Conservation (phyloP, 2,888 invertebrate species). For the Drosophila subquinaria region DNA sequence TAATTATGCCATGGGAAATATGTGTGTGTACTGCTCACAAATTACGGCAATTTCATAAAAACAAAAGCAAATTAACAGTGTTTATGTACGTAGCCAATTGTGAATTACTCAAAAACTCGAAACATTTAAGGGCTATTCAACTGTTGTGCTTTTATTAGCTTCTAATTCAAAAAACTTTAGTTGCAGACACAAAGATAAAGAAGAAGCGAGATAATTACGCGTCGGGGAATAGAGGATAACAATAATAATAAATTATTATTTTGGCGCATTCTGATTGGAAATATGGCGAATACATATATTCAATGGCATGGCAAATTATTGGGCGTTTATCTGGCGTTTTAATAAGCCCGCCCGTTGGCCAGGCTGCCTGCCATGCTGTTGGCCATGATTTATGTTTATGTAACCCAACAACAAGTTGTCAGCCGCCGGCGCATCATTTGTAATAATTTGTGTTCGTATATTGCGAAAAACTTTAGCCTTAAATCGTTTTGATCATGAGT, state of each 20-base stretch:
- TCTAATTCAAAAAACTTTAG: conserved; percentile 47
- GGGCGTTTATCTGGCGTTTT: conserved; percentile 68
- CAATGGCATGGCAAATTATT: conserved; percentile 60
- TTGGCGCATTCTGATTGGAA: conserved; percentile 7
- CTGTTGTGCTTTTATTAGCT: conserved; percentile 15
- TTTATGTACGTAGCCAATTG: conserved; percentile 48
- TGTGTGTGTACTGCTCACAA: conserved; percentile 41
- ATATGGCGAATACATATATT: conserved; percentile 22
- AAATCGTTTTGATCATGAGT: conserved; percentile 28
- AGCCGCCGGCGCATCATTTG: conserved; percentile 74
- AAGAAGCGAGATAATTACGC: neutral
- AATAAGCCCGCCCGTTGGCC: conserved; percentile 44
- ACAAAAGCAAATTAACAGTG: conserved; percentile 48
- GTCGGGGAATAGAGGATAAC: neutral
- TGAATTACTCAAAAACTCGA: conserved; percentile 21
- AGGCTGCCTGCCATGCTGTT: conserved; percentile 10
- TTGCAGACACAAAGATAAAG: neutral
- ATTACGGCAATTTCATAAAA: conserved; percentile 53
- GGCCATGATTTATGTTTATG: conserved; percentile 67
- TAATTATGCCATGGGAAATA: conserved; percentile 46
- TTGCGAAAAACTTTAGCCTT: conserved; percentile 24
- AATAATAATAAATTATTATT: conserved; percentile 48
- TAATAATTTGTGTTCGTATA: conserved; percentile 71
- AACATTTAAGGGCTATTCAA: conserved; percentile 24
- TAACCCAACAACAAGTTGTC: conserved; percentile 54